Base-by-base conservation (phyloP, 2,888 invertebrate species). In the Apomyelois bistriatella region DNA sequence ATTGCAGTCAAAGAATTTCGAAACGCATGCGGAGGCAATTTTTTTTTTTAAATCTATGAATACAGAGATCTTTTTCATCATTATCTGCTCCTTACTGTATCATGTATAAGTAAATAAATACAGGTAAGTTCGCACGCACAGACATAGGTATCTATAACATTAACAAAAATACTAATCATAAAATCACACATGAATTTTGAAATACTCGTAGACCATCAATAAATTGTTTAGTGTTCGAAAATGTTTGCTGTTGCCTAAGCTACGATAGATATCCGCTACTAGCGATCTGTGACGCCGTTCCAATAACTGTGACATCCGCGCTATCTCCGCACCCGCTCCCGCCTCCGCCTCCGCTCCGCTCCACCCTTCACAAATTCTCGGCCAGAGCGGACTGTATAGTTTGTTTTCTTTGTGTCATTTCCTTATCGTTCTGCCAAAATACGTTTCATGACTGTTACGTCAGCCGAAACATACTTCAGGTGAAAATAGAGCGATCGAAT, bases 401-500 rank as follows among this genome's bases (percentile, higher is more conserved):
- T 88, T 88, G 85, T 90, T 90, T 89, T 88, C 88, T 88, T 86
- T 83, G 84, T 87, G 85, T 85, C 87, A 87, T 90, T 90, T 90
- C 85, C 90, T 91, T 90, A 90, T 91, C 90, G 84, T 76, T 74
- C 79, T 89, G 89, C 90, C 88, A 90, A 90, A 90, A 91, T 88
- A 87, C 85, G 82, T 85, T 87, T 82, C 87, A 86, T 83, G 87
- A 84, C 85, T 79, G 79, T 89, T 87, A 87, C 82, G 79, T 86
- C 86, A 87, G 78, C 78, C 72, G 77, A 81, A 82, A 85, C 80
- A 83, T 84, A 83, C 79, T 86, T 85, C 86, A 88, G 85, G 88
- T 88, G 78, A 79, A 84, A 76, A 72, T 82, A 80, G 68, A 57
- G 49, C 67, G 79, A 53, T 53, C 60, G 53, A 55, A 53, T 59